A percentile compares a stretch with the other conserved stretches of the same genome.
Conservation (phyloP, 2,797 vertebrate species). For the Pogoniulus pusillus region DNA sequence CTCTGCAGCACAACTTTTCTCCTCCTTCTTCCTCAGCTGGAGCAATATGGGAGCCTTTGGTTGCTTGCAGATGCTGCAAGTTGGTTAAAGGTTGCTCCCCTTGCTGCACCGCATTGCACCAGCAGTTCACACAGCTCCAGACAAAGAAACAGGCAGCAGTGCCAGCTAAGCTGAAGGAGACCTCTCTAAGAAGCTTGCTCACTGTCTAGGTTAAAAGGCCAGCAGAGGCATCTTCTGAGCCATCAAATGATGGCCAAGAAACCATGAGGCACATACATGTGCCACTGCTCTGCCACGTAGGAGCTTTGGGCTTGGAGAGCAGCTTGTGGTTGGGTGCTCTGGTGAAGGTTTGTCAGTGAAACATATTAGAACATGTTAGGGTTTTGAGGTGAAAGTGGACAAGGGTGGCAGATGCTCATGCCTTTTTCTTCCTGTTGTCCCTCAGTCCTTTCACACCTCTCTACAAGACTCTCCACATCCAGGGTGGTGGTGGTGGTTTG, state of each 20-base stretch:
- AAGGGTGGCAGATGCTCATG: background rate
- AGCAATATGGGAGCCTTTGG: background rate
- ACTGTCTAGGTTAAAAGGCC: background rate
- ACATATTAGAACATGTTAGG: background rate
- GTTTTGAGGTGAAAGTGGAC: background rate
- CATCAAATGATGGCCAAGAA: background rate
- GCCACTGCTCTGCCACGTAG: background rate
- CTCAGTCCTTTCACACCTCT: background rate
- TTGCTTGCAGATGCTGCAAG: background rate
- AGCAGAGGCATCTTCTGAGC: background rate
- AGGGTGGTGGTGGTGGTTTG: background rate
- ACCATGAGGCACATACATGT: rapidly evolving
- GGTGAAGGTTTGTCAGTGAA: background rate
- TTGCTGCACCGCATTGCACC: constrained; percentile 22
- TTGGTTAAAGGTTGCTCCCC: constrained; percentile 22
- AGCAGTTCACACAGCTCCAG: background rate
- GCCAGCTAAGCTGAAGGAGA: background rate
- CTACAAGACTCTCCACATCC: background rate
- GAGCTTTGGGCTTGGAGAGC: background rate
- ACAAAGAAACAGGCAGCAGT: constrained; percentile 1
- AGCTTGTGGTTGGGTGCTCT: background rate
- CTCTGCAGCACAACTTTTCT: background rate
- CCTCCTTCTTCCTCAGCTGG: constrained; percentile 12
- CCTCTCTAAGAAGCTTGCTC: background rate
- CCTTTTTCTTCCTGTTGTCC: background rate